phyloP scores from a whole-genome alignment of 1,140 invertebrate genomes.

The Globodera ellingtonae region DNA sequence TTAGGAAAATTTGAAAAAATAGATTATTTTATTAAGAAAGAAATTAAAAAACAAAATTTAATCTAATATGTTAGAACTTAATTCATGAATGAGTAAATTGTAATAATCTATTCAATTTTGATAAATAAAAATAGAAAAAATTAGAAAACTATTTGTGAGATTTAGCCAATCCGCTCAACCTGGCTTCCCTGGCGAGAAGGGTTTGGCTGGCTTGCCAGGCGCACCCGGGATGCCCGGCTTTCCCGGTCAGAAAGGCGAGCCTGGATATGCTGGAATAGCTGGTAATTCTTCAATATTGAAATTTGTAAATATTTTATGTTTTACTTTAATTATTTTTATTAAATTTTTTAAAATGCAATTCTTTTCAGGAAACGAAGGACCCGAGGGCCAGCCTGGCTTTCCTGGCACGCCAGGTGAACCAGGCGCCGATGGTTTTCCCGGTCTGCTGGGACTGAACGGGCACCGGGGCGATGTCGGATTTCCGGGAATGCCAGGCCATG shows the following conservation, averaged over 20 bases:
- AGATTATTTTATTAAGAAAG: neutral
- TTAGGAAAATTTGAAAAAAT: neutral
- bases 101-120: no score
- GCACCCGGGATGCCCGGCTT: constrained; percentile 57
- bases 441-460: constrained; percentile 40
- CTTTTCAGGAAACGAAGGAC: constrained; percentile 35
- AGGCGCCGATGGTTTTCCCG: constrained; percentile 34
- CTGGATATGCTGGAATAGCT: constrained; percentile 45
- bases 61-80: no score
- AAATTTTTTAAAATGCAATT: neutral
- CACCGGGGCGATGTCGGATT: constrained; percentile 57
- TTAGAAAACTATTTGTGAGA: no score
- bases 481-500: constrained; percentile 65
- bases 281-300: constrained; percentile 28
- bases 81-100: no score
- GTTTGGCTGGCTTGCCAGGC: constrained; percentile 45
- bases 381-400: constrained; percentile 37
- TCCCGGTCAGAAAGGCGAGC: constrained; percentile 60
- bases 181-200: constrained; percentile 59
- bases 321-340: no score
- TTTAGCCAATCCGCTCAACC: constrained; percentile 39
- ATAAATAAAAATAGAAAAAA: no score
- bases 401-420: constrained; percentile 39
- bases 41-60: no score
- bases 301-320: constrained; percentile 27